A percentile compares a stretch with the other conserved stretches of the same genome.
phyloP scores from a whole-genome alignment of 2,113 vertebrate species.

The Ceratotherium simum region DNA sequence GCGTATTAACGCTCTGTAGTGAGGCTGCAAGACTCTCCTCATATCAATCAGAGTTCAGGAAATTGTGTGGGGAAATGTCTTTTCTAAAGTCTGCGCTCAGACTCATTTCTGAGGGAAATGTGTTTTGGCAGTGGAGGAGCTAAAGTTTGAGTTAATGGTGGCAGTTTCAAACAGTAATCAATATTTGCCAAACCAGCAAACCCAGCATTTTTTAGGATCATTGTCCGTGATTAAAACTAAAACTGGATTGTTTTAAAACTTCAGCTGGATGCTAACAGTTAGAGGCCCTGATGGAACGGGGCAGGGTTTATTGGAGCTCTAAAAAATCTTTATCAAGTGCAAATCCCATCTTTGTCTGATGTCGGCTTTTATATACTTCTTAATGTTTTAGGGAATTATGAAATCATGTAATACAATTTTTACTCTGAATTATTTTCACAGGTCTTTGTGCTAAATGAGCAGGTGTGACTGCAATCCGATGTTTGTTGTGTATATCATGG shows the following conservation, averaged over 20 bases:
- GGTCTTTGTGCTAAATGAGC: neutral
- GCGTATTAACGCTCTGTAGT: rapidly evolving
- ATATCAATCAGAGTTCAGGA: neutral
- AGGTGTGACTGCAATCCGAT: rapidly evolving
- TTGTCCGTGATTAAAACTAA: neutral
- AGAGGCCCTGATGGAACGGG: neutral
- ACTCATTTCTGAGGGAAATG: neutral
- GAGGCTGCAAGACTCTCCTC: neutral
- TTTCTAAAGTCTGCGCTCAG: neutral
- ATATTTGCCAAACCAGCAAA: neutral
- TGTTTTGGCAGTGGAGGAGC: neutral
- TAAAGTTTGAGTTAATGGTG: neutral
- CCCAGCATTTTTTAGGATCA: neutral
- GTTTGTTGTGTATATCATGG: rapidly evolving
- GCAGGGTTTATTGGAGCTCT: rapidly evolving
- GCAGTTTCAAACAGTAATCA: neutral
- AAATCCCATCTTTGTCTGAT: neutral
- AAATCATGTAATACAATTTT: neutral
- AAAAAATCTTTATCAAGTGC: neutral
- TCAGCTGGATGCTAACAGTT: neutral
- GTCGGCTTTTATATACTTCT: neutral
- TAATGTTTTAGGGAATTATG: neutral
- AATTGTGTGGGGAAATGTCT: no score
- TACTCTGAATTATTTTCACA: neutral
- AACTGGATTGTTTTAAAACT: neutral